These are phyloP conservation scores for Suricata suricatta DNA, from an alignment of 2,113 vertebrate genomes.

Conservation along the genomic window DNA sequence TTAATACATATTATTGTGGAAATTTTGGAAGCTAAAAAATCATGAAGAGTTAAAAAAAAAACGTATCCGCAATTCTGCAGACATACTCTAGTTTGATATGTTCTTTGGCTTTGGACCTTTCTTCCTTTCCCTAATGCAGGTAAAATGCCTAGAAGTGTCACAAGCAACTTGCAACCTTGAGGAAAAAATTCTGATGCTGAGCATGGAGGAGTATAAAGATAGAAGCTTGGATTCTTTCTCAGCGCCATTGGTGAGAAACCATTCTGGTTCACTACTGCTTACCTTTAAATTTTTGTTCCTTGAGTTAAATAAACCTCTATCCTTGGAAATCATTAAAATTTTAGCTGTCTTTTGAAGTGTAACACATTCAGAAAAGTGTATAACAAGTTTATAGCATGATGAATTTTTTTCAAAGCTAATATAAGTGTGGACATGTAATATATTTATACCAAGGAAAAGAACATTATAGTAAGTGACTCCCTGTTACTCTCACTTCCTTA, in stretches of 20 bases:
- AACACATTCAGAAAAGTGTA: background rate
- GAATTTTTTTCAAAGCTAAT: constrained; percentile 40
- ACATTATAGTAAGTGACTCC: background rate
- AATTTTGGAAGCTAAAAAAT: constrained; percentile 11
- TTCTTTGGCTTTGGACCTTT: background rate
- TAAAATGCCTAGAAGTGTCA: background rate
- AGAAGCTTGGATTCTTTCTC: background rate
- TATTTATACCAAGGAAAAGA: background rate
- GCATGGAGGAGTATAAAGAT: background rate
- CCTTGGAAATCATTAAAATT: background rate
- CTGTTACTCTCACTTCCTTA: background rate
- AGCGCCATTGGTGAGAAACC: background rate
- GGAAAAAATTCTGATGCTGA: background rate
- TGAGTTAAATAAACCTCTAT: background rate
- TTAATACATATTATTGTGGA: background rate
- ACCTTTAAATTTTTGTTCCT: background rate
- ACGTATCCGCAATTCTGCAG: background rate
- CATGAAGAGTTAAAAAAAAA: background rate
- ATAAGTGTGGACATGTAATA: background rate
- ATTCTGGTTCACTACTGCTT: background rate
- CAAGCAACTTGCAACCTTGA: background rate
- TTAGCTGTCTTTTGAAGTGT: background rate
- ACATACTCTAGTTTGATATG: background rate
- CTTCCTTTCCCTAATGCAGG: background rate
- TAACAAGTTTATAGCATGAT: background rate